phyloP scores from a whole-genome alignment of 2,113 vertebrate species.

The Nanorana parkeri region DNA sequence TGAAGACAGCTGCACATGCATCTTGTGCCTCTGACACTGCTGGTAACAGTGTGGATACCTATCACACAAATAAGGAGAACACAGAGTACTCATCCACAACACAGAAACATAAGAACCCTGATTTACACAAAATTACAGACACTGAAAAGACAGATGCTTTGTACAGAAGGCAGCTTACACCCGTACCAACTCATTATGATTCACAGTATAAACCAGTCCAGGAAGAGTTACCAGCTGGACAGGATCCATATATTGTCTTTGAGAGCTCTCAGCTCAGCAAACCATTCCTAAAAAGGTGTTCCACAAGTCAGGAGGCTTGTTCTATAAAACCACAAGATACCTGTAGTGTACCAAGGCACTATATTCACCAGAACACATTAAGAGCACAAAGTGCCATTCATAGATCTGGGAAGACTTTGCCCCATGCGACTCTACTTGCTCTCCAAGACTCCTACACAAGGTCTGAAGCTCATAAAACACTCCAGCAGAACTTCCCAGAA shows the following conservation, averaged over 20 bases:
- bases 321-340: constrained; percentile 49
- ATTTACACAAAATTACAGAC: constrained; percentile 64
- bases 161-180: constrained; percentile 61
- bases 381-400: constrained; percentile 33
- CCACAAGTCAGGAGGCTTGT: not conserved
- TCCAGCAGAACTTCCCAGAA: constrained; percentile 64
- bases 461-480: constrained; percentile 66
- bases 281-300: constrained; percentile 37
- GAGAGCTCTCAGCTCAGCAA: constrained; percentile 59
- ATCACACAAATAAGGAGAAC: not conserved
- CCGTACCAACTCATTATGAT: constrained; percentile 37
- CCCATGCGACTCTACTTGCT: constrained; percentile 63
- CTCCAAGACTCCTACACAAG: constrained; percentile 78
- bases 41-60: not conserved
- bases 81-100: not conserved
- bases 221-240: constrained; percentile 53
- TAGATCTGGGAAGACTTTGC: constrained; percentile 58
- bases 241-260: constrained; percentile 43
- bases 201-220: constrained; percentile 52
- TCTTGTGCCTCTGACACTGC: not conserved
- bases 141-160: constrained; percentile 64
- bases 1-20: not conserved
- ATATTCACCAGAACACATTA: not conserved
- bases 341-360: not conserved
- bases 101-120: not conserved